Percentiles rank a stretch among this genome's conserved stretches.
Evolutionary conservation across 2,113 vertebrate species (phyloP).

Genomic region (Protobothrops flavoviridis): DNA sequence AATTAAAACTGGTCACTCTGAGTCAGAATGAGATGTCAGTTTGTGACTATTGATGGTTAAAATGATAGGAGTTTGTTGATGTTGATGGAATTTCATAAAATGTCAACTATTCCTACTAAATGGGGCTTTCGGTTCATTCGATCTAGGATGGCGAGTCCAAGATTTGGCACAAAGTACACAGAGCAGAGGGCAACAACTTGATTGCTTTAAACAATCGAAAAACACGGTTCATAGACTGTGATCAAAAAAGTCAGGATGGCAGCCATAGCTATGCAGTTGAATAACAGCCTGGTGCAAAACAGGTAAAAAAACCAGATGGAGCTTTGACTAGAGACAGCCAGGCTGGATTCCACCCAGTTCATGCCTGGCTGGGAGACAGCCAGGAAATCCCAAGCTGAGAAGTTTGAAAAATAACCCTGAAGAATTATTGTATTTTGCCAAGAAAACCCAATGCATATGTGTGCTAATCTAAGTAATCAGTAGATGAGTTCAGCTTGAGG

Average conservation of each 20-base stretch:
- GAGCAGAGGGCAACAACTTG: not conserved
- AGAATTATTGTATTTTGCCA: not conserved
- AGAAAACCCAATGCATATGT: not conserved
- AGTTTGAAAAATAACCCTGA: not conserved
- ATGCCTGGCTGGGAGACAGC: not conserved
- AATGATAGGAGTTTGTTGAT: not conserved
- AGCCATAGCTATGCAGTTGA: not conserved
- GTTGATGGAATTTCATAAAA: not conserved
- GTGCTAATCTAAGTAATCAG: not conserved
- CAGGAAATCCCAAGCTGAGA: not conserved
- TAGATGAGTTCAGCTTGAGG: not conserved
- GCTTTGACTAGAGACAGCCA: not conserved
- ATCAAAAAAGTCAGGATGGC: not conserved
- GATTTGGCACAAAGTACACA: not conserved
- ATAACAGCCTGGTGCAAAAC: not conserved
- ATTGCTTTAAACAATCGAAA: not conserved
- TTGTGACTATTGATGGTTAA: not conserved
- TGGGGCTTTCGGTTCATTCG: not conserved
- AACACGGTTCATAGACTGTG: not conserved
- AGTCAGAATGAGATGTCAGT: not conserved
- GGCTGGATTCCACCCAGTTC: not conserved
- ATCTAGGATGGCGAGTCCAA: not conserved
- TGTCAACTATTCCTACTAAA: not conserved
- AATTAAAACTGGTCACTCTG: not conserved
- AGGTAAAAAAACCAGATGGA: not conserved